These are phyloP conservation scores for Dromius quadrimaculatus DNA, from an alignment of 2,888 invertebrate genomes.

Conservation along the genomic window DNA sequence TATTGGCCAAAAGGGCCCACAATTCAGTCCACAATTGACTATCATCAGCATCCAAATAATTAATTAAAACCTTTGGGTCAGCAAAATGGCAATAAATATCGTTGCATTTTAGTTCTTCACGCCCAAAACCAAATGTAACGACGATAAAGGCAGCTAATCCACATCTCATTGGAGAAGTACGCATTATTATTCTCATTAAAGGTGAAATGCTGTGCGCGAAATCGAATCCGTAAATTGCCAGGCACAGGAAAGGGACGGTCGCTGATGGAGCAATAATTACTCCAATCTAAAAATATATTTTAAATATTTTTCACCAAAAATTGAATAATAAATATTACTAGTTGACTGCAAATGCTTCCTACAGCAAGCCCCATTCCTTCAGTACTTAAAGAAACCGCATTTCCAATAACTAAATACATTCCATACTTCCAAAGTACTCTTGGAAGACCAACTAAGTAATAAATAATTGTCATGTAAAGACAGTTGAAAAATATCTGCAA, in stretches of 20 bases:
- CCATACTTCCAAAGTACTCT: conserved; percentile 74
- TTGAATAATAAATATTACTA: conserved; percentile 64
- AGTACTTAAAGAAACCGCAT: conserved; percentile 78
- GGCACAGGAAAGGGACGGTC: conserved; percentile 76
- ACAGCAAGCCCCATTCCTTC: conserved; percentile 85
- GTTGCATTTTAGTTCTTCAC: conserved; percentile 70
- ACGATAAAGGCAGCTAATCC: conserved; percentile 75
- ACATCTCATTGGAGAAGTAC: conserved; percentile 75
- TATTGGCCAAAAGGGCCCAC: conserved; percentile 67
- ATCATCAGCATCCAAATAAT: conserved; percentile 72
- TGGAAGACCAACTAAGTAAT: conserved; percentile 79
- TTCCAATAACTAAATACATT: conserved; percentile 76
- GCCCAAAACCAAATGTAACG: conserved; percentile 74
- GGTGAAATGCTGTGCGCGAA: conserved; percentile 75
- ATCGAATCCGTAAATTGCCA: conserved; percentile 79
- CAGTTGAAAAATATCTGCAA: conserved; percentile 71
- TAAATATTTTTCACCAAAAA: not conserved
- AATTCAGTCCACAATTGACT: conserved; percentile 73
- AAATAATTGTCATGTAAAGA: conserved; percentile 73
- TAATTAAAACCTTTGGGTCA: conserved; percentile 73
- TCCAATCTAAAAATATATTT: conserved; percentile 71
- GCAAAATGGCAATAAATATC: conserved; percentile 76
- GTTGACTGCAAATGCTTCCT: conserved; percentile 76
- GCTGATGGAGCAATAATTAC: conserved; percentile 76
- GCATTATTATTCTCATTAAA: conserved; percentile 74